These are phyloP conservation scores for Epinotia bilunana DNA, from an alignment of 2,888 invertebrate genomes.

Conservation along the genomic window DNA sequence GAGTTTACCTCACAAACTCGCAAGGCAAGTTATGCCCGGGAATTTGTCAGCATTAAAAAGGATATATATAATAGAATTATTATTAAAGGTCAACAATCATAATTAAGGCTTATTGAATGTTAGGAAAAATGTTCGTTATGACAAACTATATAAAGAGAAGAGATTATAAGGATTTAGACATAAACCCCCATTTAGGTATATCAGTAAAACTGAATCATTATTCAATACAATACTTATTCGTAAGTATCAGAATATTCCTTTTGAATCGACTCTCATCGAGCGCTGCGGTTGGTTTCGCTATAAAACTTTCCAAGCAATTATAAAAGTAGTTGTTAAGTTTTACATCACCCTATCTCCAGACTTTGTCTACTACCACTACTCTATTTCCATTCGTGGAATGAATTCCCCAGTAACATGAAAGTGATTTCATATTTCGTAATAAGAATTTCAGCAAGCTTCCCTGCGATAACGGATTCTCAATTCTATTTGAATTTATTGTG, in stretches of 20 bases:
- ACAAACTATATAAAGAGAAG: no score
- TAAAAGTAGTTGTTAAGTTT: conserved; percentile 76
- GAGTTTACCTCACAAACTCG: no score
- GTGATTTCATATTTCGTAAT: conserved; percentile 51
- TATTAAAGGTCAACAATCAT: no score
- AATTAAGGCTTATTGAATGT: no score
- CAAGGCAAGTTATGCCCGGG: no score
- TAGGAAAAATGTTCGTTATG: no score
- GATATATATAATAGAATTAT: no score
- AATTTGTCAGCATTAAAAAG: no score
- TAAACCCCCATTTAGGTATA: neutral
- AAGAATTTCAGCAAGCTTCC: conserved; percentile 31
- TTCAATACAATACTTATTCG: conserved; percentile 15
- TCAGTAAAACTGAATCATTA: neutral
- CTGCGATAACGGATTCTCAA: conserved; percentile 26
- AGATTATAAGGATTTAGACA: no score
- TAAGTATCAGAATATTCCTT: conserved; percentile 47
- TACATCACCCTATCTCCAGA: conserved; percentile 64
- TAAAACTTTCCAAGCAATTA: conserved; percentile 75
- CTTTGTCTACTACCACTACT: no score
- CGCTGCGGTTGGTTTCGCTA: conserved; percentile 24
- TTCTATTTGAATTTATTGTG: conserved; percentile 40
- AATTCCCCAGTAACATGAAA: conserved; percentile 68
- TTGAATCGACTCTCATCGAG: conserved; percentile 62
- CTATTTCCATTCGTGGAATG: conserved; percentile 68